Evolutionary conservation across 37 sponge, comb jelly and placozoan species (phyloP).

Genomic region (Cliona cf. orientalis): DNA sequence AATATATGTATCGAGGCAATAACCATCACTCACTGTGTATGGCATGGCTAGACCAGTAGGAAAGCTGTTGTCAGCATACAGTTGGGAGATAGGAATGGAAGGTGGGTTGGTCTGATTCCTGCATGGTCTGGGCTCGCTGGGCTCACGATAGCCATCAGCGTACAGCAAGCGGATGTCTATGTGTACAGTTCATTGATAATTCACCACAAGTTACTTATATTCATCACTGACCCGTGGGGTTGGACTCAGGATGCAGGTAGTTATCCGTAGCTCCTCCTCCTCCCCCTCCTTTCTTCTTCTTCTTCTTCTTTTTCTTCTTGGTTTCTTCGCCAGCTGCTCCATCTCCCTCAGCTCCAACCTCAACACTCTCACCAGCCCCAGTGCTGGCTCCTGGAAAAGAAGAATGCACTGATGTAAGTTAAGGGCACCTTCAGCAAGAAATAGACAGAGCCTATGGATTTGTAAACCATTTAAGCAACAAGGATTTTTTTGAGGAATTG

Average conservation of each 20-base stretch:
- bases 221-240: slow-evolving; percentile 22
- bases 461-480: too few relatives aligned
- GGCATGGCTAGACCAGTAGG: slow-evolving; percentile 79
- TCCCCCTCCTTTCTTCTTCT: slow-evolving; percentile 15
- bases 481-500: too few relatives aligned
- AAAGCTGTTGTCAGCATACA: slow-evolving; percentile 77
- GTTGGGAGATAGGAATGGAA: slow-evolving; percentile 82
- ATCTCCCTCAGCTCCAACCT: slow-evolving; percentile 1
- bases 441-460: too few relatives aligned
- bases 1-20: background rate
- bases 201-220: background rate
- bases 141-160: slow-evolving; percentile 68
- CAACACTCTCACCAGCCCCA: slow-evolving; percentile 1
- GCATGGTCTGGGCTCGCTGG: slow-evolving; percentile 38
- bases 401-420: too few relatives aligned
- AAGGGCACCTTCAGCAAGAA: too few relatives aligned
- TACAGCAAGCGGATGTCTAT: slow-evolving; percentile 69
- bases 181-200: background rate
- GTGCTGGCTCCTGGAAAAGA: too few relatives aligned
- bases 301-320: slow-evolving; percentile 30
- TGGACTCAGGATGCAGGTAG: slow-evolving; percentile 14
- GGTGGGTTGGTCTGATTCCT: slow-evolving; percentile 88
- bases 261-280: slow-evolving; percentile 6
- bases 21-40: slow-evolving; percentile 55
- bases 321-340: background rate